A percentile compares a stretch with the other conserved stretches of the same genome.
These are phyloP conservation scores for Teleogryllus occipitalis DNA, from an alignment of 1,140 invertebrate genomes.

Conservation along the genomic window DNA sequence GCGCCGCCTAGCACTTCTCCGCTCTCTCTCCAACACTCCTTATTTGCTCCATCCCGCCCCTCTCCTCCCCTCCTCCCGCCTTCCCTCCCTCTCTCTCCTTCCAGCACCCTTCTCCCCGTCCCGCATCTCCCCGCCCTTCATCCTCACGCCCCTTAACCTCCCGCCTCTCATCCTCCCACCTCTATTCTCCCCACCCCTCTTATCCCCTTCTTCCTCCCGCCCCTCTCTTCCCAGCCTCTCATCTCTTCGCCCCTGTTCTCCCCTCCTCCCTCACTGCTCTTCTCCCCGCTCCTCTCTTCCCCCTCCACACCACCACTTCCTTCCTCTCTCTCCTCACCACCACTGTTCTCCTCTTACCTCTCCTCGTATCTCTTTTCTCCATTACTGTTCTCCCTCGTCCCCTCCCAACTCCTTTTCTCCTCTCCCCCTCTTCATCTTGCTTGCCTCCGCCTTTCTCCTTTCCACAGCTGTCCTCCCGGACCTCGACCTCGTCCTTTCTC, in stretches of 20 bases:
- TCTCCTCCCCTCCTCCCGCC: conserved; percentile 10
- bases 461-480: too few species aligned
- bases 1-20: too few species aligned
- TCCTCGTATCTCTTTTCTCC: background rate
- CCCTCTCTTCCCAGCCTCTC: conserved; percentile 15
- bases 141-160: background rate
- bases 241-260: conserved; percentile 18
- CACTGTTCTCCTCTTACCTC: too few species aligned
- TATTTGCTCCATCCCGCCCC: too few species aligned
- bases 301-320: background rate
- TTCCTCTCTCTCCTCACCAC: background rate
- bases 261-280: conserved; percentile 19
- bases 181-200: conserved; percentile 9
- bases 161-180: background rate
- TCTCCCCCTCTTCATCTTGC: background rate
- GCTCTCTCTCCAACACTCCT: too few species aligned
- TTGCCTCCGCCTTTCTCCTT: too few species aligned
- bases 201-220: conserved; percentile 21
- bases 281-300: background rate
- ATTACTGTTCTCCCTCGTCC: background rate
- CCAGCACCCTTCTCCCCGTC: background rate
- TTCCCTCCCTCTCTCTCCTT: background rate
- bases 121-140: conserved; percentile 8
- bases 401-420: background rate
- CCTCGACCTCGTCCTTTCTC: too few species aligned